Percentiles rank a stretch among this genome's conserved stretches.
Conservation (phyloP, 2,888 invertebrate genomes). For the Sesia apiformis region DNA sequence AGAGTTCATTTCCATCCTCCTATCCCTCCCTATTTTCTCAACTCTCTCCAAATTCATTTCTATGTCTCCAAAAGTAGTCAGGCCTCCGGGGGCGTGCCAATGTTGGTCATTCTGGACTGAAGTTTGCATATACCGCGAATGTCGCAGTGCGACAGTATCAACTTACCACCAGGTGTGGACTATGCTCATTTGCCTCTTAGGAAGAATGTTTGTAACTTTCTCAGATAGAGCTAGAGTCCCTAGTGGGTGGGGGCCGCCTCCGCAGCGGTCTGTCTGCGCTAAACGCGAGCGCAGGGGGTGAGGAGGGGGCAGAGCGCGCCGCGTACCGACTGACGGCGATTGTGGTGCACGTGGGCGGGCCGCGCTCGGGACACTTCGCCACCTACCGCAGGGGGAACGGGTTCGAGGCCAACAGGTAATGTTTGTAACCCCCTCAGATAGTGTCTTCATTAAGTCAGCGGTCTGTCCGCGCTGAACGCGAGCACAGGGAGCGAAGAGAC, state of each 20-base stretch:
- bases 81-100: too few species aligned
- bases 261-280: slow-evolving; percentile 13
- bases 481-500: too few species aligned
- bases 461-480: too few species aligned
- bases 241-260: slow-evolving; percentile 34
- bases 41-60: too few species aligned
- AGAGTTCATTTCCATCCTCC: too few species aligned
- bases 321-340: slow-evolving; percentile 86
- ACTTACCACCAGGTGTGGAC: too few species aligned
- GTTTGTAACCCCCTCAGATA: not conserved
- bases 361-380: slow-evolving; percentile 94
- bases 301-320: slow-evolving; percentile 19
- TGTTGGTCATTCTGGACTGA: too few species aligned
- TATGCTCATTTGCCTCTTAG: too few species aligned
- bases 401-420: slow-evolving; percentile 64
- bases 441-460: not conserved
- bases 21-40: too few species aligned
- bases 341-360: slow-evolving; percentile 92
- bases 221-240: slow-evolving; percentile 66
- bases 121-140: too few species aligned
- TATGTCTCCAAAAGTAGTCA: too few species aligned
- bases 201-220: not conserved
- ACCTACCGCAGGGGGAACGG: slow-evolving; percentile 89
- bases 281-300: slow-evolving; percentile 12
- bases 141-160: too few species aligned